These are phyloP conservation scores for Bembecia ichneumoniformis DNA, from an alignment of 2,888 invertebrate species.

Conservation along the genomic window DNA sequence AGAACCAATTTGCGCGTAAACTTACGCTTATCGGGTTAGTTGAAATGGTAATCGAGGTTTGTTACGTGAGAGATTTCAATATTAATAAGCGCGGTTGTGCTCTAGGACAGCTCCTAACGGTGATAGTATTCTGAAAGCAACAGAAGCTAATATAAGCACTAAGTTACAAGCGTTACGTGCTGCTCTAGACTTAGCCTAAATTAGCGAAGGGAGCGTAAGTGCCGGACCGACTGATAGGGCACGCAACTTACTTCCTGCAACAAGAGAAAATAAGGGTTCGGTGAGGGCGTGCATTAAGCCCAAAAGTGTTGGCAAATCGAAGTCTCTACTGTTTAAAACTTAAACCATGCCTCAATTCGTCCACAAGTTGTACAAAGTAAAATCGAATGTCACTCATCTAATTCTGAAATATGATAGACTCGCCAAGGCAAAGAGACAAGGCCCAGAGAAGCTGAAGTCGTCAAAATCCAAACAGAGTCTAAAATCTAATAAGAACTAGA, in stretches of 20 bases:
- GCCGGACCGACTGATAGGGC: slow-evolving; percentile 66
- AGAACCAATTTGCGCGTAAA: no score
- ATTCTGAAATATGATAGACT: slow-evolving; percentile 35
- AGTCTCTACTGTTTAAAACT: slow-evolving; percentile 36
- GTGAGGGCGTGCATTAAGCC: slow-evolving; percentile 63
- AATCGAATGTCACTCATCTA: slow-evolving; percentile 9
- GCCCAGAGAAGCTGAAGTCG: slow-evolving; percentile 56
- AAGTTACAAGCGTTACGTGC: slow-evolving; percentile 45
- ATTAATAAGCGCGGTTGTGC: slow-evolving; percentile 35
- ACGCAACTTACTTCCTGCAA: slow-evolving; percentile 74
- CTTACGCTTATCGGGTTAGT: no score
- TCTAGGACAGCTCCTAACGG: slow-evolving; percentile 34
- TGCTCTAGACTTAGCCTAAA: slow-evolving; percentile 58
- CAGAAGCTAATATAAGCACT: slow-evolving; percentile 50
- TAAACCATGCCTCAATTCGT: slow-evolving; percentile 43
- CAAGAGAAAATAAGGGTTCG: slow-evolving; percentile 63
- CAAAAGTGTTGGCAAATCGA: slow-evolving; percentile 34
- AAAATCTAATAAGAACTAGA: slow-evolving; percentile 35
- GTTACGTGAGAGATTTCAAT: slow-evolving; percentile 34
- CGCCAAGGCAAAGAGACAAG: slow-evolving; percentile 56
- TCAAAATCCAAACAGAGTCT: slow-evolving; percentile 54
- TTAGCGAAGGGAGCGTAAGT: slow-evolving; percentile 59
- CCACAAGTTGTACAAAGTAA: slow-evolving; percentile 24
- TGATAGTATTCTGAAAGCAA: slow-evolving; percentile 50
- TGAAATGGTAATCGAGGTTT: not conserved